A percentile compares a stretch with the other conserved stretches of the same genome.
These are phyloP conservation scores for Dryocosmus kuriphilus DNA, from an alignment of 2,888 invertebrate genomes.

Conservation along the genomic window DNA sequence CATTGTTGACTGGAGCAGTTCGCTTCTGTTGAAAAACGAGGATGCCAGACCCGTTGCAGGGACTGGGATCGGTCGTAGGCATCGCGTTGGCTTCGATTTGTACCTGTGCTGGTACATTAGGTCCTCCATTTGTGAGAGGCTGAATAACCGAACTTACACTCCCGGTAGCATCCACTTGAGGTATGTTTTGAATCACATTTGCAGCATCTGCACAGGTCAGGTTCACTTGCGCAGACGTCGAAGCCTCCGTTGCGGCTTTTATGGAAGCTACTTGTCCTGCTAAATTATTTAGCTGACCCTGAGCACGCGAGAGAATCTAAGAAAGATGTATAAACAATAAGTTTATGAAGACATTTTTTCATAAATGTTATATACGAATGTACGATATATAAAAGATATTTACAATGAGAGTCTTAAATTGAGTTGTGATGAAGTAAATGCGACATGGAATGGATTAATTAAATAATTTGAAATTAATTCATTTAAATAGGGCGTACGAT, in stretches of 20 bases:
- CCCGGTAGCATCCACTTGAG: slow-evolving; percentile 60
- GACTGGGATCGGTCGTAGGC: slow-evolving; percentile 73
- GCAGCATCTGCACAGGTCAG: slow-evolving; percentile 67
- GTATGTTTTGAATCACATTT: slow-evolving; percentile 64
- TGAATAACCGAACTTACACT: slow-evolving; percentile 62
- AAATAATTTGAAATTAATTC: too few species aligned
- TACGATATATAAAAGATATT: too few species aligned
- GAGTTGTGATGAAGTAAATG: too few species aligned
- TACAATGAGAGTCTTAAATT: too few species aligned
- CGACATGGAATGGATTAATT: too few species aligned
- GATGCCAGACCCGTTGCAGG: slow-evolving; percentile 77
- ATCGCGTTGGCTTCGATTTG: slow-evolving; percentile 68
- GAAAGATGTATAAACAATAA: slow-evolving; percentile 38
- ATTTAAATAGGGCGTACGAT: too few species aligned
- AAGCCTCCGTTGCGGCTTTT: slow-evolving; percentile 68
- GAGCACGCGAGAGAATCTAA: slow-evolving; percentile 74
- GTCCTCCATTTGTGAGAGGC: slow-evolving; percentile 68
- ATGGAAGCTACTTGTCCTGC: slow-evolving; percentile 67
- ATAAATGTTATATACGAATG: too few species aligned
- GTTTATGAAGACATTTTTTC: neutral
- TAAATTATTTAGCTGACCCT: slow-evolving; percentile 71
- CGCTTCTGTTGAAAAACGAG: slow-evolving; percentile 78
- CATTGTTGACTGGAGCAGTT: slow-evolving; percentile 76
- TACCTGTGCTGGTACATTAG: slow-evolving; percentile 63
- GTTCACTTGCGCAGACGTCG: slow-evolving; percentile 68